Percentiles rank a stretch among this genome's conserved stretches.
Conservation (phyloP, 2,888 invertebrate genomes). For the Caenorhabditis sp. region DNA sequence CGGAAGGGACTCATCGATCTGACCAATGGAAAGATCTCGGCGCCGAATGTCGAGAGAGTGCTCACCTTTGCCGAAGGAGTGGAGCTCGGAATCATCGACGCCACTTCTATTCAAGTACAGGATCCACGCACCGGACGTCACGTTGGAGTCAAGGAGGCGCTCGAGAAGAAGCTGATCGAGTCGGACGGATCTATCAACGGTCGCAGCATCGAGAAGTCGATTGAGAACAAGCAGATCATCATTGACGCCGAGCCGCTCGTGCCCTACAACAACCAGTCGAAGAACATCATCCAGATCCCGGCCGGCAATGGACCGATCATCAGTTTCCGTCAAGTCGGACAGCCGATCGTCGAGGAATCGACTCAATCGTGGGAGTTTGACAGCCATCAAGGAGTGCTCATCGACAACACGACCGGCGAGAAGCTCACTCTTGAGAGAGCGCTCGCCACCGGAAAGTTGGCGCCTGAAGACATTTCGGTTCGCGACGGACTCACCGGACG, state of each 20-base stretch:
- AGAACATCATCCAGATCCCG: conserved; percentile 78
- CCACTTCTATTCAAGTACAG: conserved; percentile 86
- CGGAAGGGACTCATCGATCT: conserved; percentile 89
- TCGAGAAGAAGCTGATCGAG: conserved; percentile 84
- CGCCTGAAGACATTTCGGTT: conserved; percentile 83
- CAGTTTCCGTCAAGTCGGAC: conserved; percentile 78
- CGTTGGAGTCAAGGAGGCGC: conserved; percentile 88
- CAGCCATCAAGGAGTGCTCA: conserved; percentile 87
- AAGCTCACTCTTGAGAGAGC: conserved; percentile 86
- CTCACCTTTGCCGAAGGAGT: conserved; percentile 88
- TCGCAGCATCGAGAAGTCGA: conserved; percentile 73
- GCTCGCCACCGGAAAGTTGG: conserved; percentile 79
- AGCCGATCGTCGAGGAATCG: conserved; percentile 76
- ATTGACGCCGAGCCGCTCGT: conserved; percentile 76
- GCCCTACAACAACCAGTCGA: conserved; percentile 62
- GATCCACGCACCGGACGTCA: conserved; percentile 89
- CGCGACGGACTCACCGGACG: conserved; percentile 87
- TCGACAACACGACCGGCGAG: conserved; percentile 83
- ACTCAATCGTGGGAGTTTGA: conserved; percentile 82
- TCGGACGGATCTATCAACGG: conserved; percentile 71
- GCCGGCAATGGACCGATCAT: conserved; percentile 76
- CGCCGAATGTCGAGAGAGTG: conserved; percentile 89
- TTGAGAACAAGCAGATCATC: conserved; percentile 71
- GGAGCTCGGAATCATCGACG: conserved; percentile 84
- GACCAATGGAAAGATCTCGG: conserved; percentile 87